A percentile compares a stretch with the other conserved stretches of the same genome.
phyloP scores from a whole-genome alignment of 2,113 vertebrate genomes.

The Chaenocephalus aceratus region DNA sequence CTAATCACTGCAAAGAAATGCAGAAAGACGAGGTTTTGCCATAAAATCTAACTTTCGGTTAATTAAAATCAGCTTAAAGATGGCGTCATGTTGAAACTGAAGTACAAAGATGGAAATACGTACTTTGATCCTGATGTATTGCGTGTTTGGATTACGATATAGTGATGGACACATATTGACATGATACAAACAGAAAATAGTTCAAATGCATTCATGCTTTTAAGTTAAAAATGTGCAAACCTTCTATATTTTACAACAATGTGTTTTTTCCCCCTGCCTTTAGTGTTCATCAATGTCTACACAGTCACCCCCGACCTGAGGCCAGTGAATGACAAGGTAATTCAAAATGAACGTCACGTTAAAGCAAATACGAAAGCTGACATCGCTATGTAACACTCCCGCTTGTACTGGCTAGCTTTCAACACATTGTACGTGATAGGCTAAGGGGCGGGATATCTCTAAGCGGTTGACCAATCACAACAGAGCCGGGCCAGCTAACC shows the following conservation, averaged over 20 bases:
- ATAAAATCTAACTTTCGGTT: not conserved
- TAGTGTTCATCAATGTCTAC: constrained; percentile 92
- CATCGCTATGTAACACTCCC: too few relatives aligned
- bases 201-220: not conserved
- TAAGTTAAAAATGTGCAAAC: not conserved
- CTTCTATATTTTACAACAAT: not conserved
- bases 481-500: too few relatives aligned
- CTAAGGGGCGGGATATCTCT: too few relatives aligned
- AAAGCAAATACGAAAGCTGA: not conserved
- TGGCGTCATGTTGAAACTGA: not conserved
- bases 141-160: not conserved
- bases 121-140: not conserved
- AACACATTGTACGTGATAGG: too few relatives aligned
- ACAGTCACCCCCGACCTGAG: constrained; percentile 90
- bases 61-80: constrained; percentile 9
- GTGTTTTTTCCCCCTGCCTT: constrained; percentile 35
- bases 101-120: not conserved
- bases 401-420: too few relatives aligned
- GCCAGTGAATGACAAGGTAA: constrained; percentile 89
- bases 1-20: constrained; percentile 41
- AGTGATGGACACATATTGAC: not conserved
- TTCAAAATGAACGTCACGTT: not conserved
- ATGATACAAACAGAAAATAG: not conserved
- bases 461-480: too few relatives aligned
- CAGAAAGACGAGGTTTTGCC: constrained; percentile 3